These are phyloP conservation scores for Saxicola maurus DNA, from an alignment of 2,797 vertebrate genomes.

Conservation along the genomic window DNA sequence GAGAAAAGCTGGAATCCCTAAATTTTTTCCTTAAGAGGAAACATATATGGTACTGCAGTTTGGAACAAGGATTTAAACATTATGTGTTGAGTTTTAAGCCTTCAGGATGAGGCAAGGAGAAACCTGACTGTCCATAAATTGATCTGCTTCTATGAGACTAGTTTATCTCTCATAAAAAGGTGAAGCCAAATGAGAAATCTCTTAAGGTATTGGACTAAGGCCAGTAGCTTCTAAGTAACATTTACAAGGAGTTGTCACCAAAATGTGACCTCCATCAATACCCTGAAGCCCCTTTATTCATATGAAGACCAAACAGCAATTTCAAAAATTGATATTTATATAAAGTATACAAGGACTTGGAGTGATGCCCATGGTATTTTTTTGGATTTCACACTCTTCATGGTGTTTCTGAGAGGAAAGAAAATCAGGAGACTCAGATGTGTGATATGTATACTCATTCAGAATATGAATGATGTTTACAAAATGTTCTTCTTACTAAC, in stretches of 20 bases:
- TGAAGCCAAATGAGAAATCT: background rate
- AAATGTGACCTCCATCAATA: background rate
- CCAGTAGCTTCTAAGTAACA: background rate
- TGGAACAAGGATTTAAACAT: background rate
- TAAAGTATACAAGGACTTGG: background rate
- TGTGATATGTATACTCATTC: background rate
- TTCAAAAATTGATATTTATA: background rate
- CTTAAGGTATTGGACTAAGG: background rate
- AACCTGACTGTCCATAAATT: background rate
- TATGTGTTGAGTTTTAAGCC: background rate
- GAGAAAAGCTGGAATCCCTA: background rate
- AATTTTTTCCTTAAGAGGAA: background rate
- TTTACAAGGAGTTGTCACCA: background rate
- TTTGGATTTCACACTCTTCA: background rate
- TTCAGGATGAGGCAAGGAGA: background rate
- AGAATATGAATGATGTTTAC: background rate
- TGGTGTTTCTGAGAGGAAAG: background rate
- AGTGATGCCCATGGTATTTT: background rate
- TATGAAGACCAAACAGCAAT: background rate
- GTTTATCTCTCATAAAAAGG: background rate
- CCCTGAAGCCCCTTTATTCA: background rate
- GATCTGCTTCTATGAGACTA: background rate
- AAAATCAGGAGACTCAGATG: background rate
- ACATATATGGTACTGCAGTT: background rate
- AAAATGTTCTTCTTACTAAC: background rate